Evolutionary conservation across 2,888 invertebrate species (phyloP), one percentile per base, ranked within the genome.

Genomic region (Tachina grossa): DNA sequence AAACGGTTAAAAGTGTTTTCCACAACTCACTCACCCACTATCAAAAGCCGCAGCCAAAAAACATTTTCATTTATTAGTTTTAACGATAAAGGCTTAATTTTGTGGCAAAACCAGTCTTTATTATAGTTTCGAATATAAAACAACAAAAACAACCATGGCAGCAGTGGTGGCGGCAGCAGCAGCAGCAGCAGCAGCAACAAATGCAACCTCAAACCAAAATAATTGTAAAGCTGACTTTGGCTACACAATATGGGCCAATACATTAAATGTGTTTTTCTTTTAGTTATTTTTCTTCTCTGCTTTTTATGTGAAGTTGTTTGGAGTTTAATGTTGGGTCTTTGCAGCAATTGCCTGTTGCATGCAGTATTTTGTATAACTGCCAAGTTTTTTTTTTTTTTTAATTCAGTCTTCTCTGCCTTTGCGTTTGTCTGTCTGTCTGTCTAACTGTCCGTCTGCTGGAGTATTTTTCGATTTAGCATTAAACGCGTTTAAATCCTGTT

Each of bases 401-500:
- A n/a, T 72, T 53, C 47, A 53, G 51, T 75, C 51, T 47, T 61
- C 43, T 61, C 63, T 79, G 71, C 45, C 47, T 39, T 31, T 53
- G 41, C 9, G 31, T 51, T 66, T 19, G 41, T 55, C 39, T 55
- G 22, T 61, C 14, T 14, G 59, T 39, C 59, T 75, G 31, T 19
- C 63, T 19, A 41, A 71, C 1, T 2, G 77, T 83, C 53, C 55
- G 77, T 83, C 65, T 61, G 51, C 57, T 55, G 39, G n/a, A 66
- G 39, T 53, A 51, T 68, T 53, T 68, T 53, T 68, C 45, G 69
- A 14, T 71, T 61, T 53, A 74, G 75, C 76, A 72, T 63, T 76
- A 79, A 83, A 85, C 79, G 85, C 85, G 85, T 85, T 85, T 83
- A 85, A 85, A 85, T 85, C 85, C 85, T 85, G 85, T 85, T 85